These are phyloP conservation scores for Periphyllus acericola DNA, from an alignment of 2,888 invertebrate species.

Conservation along the genomic window DNA sequence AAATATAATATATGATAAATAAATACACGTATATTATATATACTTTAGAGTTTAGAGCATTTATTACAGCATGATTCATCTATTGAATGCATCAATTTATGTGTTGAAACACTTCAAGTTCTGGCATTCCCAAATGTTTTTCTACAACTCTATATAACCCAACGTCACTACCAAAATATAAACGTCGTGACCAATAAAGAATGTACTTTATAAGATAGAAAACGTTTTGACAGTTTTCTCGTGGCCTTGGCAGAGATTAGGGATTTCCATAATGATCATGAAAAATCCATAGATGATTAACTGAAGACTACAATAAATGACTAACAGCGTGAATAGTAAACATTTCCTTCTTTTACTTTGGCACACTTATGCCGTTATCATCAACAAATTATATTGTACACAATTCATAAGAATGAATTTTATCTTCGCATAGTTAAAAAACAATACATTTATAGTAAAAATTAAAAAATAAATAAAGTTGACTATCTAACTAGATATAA, in stretches of 20 bases:
- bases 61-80: neutral
- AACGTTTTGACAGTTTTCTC: constrained; percentile 33
- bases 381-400: too few relatives aligned
- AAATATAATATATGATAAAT: too few relatives aligned
- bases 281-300: constrained; percentile 40
- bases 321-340: neutral
- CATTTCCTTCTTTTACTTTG: constrained; percentile 1
- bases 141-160: neutral
- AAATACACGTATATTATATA: too few relatives aligned
- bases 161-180: constrained; percentile 46
- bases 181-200: constrained; percentile 52
- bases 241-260: constrained; percentile 41
- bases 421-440: neutral
- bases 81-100: neutral
- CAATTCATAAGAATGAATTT: too few relatives aligned
- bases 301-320: constrained; percentile 5
- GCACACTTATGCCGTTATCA: neutral
- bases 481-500: too few relatives aligned
- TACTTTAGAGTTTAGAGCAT: too few relatives aligned
- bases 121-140: constrained; percentile 36
- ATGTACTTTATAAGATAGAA: constrained; percentile 29
- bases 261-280: constrained; percentile 48
- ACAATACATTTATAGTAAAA: too few relatives aligned
- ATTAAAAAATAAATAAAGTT: neutral
- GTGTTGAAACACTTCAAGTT: neutral